Percentiles rank a stretch among this genome's conserved stretches.
These are phyloP conservation scores for Parazoanthus swiftii DNA, from an alignment of 92 coral and sea anemone genomes.

Conservation along the genomic window DNA sequence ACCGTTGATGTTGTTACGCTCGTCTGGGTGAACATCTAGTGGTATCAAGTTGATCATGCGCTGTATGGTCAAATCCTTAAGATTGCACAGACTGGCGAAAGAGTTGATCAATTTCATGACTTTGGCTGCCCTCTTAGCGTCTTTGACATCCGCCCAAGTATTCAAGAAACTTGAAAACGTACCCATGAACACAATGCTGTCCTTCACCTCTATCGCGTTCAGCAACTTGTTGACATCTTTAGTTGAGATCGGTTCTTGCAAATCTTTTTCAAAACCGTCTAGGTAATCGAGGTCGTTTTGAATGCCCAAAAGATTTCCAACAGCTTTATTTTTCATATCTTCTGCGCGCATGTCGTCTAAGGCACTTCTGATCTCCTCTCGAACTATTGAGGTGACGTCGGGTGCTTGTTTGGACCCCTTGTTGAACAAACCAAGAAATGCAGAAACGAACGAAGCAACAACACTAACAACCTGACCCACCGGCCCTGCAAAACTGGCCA, in stretches of 20 bases:
- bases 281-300: not conserved
- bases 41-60: not conserved
- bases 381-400: not conserved
- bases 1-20: not conserved
- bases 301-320: not conserved
- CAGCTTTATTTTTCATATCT: not conserved
- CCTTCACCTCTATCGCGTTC: not conserved
- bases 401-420: not conserved
- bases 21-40: not conserved
- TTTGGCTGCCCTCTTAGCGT: not conserved
- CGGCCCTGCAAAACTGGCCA: not conserved
- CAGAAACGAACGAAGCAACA: not conserved
- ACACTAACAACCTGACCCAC: conserved; percentile 10
- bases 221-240: not conserved
- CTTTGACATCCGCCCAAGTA: conserved; percentile 7
- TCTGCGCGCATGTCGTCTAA: not conserved
- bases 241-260: not conserved
- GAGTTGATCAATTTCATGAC: not conserved
- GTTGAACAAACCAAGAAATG: not conserved
- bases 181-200: conserved; percentile 1
- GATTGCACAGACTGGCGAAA: conserved; percentile 4
- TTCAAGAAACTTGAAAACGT: conserved; percentile 12
- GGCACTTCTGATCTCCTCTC: not conserved
- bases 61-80: not conserved
- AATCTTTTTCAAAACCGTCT: not conserved